A percentile compares a stretch with the other conserved stretches of the same genome.
phyloP scores from a whole-genome alignment of 2,888 invertebrate species.

The Prenolepis imparis region DNA sequence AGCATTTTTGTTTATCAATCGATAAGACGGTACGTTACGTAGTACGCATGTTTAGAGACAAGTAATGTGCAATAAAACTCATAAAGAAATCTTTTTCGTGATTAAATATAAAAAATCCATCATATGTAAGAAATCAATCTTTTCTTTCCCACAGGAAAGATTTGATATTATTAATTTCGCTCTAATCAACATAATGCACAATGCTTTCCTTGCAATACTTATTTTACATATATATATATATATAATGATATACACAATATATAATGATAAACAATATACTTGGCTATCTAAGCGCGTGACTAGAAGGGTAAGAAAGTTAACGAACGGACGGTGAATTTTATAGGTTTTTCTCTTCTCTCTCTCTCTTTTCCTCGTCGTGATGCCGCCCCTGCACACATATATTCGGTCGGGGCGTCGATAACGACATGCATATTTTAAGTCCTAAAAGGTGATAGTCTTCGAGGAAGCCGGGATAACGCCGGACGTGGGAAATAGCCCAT shows the following conservation, averaged over 20 bases:
- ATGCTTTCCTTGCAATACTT: neutral
- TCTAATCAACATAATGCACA: neutral
- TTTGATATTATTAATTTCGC: neutral
- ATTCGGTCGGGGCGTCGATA: conserved; percentile 66
- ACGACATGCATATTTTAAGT: conserved; percentile 70
- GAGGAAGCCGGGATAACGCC: conserved; percentile 52
- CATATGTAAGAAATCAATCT: neutral
- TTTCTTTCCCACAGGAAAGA: neutral
- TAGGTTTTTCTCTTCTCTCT: neutral
- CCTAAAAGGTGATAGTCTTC: conserved; percentile 71
- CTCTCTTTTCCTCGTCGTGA: neutral
- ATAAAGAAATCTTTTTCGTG: neutral
- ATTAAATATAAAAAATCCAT: neutral
- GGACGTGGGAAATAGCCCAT: conserved; percentile 40
- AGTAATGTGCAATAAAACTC: conserved; percentile 9
- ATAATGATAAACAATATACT: conserved; percentile 5
- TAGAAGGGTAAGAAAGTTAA: neutral
- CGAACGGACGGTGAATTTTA: conserved; percentile 18
- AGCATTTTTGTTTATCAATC: conserved; percentile 47
- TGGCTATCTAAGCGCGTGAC: neutral
- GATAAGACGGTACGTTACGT: conserved; percentile 16
- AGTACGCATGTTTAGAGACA: conserved; percentile 28
- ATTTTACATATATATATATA: neutral
- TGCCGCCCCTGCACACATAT: conserved; percentile 53
- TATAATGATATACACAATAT: neutral